These are phyloP conservation scores for Zosterops japonicus DNA, from an alignment of 2,113 vertebrate genomes.

Conservation along the genomic window DNA sequence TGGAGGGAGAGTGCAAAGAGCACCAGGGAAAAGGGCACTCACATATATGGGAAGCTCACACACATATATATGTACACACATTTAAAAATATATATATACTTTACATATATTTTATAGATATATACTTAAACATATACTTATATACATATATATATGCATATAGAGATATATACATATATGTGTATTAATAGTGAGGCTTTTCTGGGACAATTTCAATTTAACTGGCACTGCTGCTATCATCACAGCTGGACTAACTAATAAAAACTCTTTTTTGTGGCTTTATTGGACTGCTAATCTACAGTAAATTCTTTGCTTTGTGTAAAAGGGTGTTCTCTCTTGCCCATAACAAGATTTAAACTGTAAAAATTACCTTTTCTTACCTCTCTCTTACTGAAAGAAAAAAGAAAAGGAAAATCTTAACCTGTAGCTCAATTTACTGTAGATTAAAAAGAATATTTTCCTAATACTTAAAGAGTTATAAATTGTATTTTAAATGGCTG, in stretches of 20 bases:
- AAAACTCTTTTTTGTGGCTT: not conserved
- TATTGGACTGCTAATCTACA: not conserved
- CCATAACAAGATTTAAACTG: not conserved
- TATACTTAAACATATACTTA: not conserved
- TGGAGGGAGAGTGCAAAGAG: not conserved
- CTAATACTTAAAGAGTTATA: not conserved
- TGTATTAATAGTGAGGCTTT: not conserved
- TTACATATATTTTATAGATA: no score
- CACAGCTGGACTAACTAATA: not conserved
- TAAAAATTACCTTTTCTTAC: not conserved
- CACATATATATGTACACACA: no score
- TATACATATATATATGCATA: no score
- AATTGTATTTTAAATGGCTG: not conserved
- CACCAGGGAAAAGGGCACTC: accelerated
- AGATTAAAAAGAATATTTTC: not conserved
- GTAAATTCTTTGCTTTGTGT: not conserved
- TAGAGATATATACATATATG: not conserved
- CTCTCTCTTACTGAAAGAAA: not conserved
- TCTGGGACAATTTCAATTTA: not conserved
- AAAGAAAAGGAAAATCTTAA: not conserved
- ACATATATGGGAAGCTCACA: not conserved
- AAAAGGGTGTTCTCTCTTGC: not conserved
- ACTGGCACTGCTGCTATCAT: not conserved
- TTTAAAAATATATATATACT: not conserved
- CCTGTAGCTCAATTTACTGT: not conserved